These are phyloP conservation scores for Bombylius discolor DNA, from an alignment of 2,888 invertebrate species.

Conservation along the genomic window DNA sequence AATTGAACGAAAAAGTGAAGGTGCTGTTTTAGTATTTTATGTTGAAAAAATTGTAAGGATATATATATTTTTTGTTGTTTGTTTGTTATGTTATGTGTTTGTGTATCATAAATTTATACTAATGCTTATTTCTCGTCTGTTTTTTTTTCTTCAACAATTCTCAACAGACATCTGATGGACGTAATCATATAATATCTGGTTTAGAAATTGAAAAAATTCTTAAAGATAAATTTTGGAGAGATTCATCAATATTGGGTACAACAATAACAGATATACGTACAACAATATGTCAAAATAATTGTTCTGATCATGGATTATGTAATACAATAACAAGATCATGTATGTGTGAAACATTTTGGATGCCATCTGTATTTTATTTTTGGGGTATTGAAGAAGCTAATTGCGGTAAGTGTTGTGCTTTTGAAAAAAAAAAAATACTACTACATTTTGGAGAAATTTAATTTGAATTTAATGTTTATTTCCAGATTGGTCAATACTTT, in stretches of 20 bases:
- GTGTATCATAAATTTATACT: neutral
- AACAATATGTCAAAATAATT: slow-evolving; percentile 79
- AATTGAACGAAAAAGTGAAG: slow-evolving; percentile 47
- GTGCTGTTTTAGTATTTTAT: slow-evolving; percentile 55
- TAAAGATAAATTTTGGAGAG: slow-evolving; percentile 53
- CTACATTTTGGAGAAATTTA: neutral
- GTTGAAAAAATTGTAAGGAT: slow-evolving; percentile 44
- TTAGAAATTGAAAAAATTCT: slow-evolving; percentile 52
- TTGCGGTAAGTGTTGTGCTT: slow-evolving; percentile 48
- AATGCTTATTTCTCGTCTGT: slow-evolving; percentile 4
- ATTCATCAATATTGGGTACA: slow-evolving; percentile 53
- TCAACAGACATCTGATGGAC: slow-evolving; percentile 23
- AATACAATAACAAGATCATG: slow-evolving; percentile 71
- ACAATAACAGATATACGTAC: slow-evolving; percentile 70
- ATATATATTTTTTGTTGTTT: neutral
- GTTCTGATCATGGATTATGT: slow-evolving; percentile 85
- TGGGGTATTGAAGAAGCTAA: slow-evolving; percentile 58
- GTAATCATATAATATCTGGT: slow-evolving; percentile 39
- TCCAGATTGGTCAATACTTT: slow-evolving; percentile 86
- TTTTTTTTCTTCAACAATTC: slow-evolving; percentile 17
- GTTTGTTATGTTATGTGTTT: neutral
- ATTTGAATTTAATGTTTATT: neutral
- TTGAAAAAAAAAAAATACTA: neutral
- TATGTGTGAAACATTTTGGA: slow-evolving; percentile 92
- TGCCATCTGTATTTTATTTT: slow-evolving; percentile 66